A percentile compares a stretch with the other conserved stretches of the same genome.
Conservation (phyloP, 1,140 invertebrate species). For the Ceratoteleas bidentatus region DNA sequence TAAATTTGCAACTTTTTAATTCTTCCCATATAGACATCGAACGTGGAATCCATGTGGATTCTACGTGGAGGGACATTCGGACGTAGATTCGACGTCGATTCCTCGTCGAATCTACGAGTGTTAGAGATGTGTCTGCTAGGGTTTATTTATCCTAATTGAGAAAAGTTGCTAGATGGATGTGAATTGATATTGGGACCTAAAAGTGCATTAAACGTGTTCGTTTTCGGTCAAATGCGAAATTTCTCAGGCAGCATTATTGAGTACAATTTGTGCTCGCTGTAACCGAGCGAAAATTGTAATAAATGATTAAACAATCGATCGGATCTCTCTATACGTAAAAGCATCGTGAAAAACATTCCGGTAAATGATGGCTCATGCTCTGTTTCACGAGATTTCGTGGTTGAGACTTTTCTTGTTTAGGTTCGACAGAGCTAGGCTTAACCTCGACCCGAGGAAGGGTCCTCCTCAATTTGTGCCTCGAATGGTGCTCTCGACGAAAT, state of each 20-base stretch:
- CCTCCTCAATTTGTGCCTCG: slow-evolving; percentile 42
- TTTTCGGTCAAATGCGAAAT: slow-evolving; percentile 26
- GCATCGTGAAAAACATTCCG: slow-evolving; percentile 38
- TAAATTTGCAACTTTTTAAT: too few species aligned
- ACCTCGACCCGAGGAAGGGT: slow-evolving; percentile 24
- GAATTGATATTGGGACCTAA: slow-evolving; percentile 19
- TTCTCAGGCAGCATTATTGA: slow-evolving; percentile 30
- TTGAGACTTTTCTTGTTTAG: slow-evolving; percentile 41
- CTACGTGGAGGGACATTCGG: too few species aligned
- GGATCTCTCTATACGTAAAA: slow-evolving; percentile 14
- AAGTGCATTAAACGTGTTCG: slow-evolving; percentile 10
- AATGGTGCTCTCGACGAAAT: slow-evolving; percentile 11
- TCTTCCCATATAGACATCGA: too few species aligned
- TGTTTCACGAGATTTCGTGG: slow-evolving; percentile 19
- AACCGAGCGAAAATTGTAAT: slow-evolving; percentile 40
- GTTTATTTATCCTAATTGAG: too few species aligned
- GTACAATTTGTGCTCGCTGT: slow-evolving; percentile 24
- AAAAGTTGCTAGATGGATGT: too few species aligned
- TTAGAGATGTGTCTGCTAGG: too few species aligned
- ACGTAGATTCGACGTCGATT: too few species aligned
- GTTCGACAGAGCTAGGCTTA: slow-evolving; percentile 33
- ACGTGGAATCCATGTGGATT: too few species aligned
- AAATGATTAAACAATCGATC: slow-evolving; percentile 40
- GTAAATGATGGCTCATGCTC: slow-evolving; percentile 30
- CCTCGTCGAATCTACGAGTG: too few species aligned